Evolutionary conservation across 2,888 invertebrate genomes (phyloP).

Genomic region (Strigamia maritima): DNA sequence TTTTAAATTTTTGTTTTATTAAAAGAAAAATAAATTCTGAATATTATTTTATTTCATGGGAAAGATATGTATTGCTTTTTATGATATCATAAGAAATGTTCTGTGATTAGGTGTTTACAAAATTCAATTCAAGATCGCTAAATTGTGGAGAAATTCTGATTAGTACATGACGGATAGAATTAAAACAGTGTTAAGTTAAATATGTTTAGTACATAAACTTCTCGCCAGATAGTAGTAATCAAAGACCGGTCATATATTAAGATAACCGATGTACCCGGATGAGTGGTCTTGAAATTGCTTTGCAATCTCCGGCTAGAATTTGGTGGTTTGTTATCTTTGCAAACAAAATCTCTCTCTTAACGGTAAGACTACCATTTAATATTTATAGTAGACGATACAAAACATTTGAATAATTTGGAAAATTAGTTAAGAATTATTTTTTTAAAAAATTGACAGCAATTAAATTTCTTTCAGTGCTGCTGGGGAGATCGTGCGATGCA

Average conservation of each 20-base stretch:
- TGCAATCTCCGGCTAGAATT: slow-evolving; percentile 5
- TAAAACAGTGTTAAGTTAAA: no score
- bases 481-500: slow-evolving; percentile 46
- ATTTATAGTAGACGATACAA: neutral
- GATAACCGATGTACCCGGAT: neutral
- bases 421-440: neutral
- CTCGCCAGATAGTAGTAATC: neutral
- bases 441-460: neutral
- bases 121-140: no score
- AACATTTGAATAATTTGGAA: neutral
- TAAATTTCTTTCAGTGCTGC: slow-evolving; percentile 41
- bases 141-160: no score
- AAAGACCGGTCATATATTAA: neutral
- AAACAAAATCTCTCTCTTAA: slow-evolving; percentile 37
- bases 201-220: neutral
- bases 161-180: no score
- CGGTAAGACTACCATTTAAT: slow-evolving; percentile 3
- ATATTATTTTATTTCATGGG: no score
- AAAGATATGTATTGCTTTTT: no score
- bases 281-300: neutral
- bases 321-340: neutral
- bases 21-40: no score
- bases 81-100: no score
- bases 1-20: neutral
- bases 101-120: no score